Conservation (phyloP, 2,113 vertebrate genomes). For the Toxostoma redivivum region DNA sequence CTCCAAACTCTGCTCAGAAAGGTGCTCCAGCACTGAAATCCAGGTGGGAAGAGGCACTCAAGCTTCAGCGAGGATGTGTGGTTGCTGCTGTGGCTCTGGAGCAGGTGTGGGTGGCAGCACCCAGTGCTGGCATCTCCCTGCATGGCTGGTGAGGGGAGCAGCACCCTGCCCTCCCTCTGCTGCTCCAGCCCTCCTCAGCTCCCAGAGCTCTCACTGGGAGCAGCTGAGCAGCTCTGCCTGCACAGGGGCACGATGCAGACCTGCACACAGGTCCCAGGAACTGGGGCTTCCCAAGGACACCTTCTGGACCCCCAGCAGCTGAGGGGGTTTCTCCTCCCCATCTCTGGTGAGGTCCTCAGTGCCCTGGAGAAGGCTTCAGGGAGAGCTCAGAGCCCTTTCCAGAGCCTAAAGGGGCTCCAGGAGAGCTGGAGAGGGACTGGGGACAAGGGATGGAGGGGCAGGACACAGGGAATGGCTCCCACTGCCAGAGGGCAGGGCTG, state of each 20-base stretch:
- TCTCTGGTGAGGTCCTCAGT: not conserved
- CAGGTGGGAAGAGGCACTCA: not conserved
- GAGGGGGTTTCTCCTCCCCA: not conserved
- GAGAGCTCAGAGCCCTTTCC: fast-evolving
- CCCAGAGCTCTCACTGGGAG: not conserved
- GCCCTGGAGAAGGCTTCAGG: not conserved
- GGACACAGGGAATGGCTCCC: not conserved
- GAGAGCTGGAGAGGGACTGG: not conserved
- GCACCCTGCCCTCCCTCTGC: not conserved
- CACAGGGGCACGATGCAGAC: not conserved
- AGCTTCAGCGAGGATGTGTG: not conserved
- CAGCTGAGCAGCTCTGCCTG: not conserved
- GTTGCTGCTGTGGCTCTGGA: not conserved
- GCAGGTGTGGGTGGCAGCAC: not conserved
- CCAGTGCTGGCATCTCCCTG: not conserved
- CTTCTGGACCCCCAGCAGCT: not conserved
- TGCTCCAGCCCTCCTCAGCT: not conserved
- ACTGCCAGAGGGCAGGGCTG: fast-evolving
- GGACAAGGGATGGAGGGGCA: not conserved
- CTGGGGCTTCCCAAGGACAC: not conserved
- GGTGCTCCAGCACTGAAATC: not conserved
- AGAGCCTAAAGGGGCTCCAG: not conserved
- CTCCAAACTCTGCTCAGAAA: not conserved
- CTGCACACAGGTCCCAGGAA: fast-evolving
- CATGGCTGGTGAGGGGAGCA: not conserved